Evolutionary conservation across 92 coral and sea anemone species (phyloP).

Genomic region (Chrysogorgia sp.): DNA sequence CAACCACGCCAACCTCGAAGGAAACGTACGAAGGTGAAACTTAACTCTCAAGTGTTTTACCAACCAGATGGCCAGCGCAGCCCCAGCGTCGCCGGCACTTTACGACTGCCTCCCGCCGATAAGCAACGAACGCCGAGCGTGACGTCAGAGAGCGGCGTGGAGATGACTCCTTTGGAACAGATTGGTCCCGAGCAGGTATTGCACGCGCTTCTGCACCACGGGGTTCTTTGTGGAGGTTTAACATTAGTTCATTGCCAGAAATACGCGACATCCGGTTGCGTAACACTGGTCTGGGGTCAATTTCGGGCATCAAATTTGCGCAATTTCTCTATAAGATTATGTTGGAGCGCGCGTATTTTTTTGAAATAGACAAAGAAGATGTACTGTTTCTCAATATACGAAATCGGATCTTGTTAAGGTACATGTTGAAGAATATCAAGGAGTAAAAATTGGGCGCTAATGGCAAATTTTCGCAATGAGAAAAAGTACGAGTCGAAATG

Average conservation of each 20-base stretch:
- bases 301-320: background rate
- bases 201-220: background rate
- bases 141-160: constrained; percentile 77
- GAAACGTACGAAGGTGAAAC: constrained; percentile 36
- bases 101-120: background rate
- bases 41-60: constrained; percentile 36
- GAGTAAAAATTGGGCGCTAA: no score
- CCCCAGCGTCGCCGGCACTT: background rate
- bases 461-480: background rate
- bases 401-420: no score
- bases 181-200: constrained; percentile 70
- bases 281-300: no score
- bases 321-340: no score
- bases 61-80: constrained; percentile 31
- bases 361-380: no score
- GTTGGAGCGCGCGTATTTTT: no score
- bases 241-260: no score
- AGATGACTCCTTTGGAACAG: constrained; percentile 70
- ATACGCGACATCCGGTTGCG: no score
- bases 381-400: no score
- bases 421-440: no score
- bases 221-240: constrained; percentile 10
- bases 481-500: no score
- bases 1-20: constrained; percentile 41
- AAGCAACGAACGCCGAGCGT: constrained; percentile 19